These are phyloP conservation scores for Glossophaga mutica DNA, from an alignment of 2,797 vertebrate species.

Conservation along the genomic window DNA sequence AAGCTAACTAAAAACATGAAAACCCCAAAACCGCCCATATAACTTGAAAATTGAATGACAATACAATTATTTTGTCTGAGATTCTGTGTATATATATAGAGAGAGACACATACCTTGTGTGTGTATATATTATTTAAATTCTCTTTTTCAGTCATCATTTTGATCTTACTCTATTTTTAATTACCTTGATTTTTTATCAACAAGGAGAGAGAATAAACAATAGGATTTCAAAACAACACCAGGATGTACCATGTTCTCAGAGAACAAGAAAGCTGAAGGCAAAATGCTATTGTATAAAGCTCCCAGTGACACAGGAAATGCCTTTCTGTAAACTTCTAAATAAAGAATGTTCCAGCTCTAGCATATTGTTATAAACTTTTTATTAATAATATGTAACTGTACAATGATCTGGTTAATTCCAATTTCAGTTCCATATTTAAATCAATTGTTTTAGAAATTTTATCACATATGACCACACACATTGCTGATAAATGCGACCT, in stretches of 20 bases:
- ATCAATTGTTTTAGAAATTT: not conserved
- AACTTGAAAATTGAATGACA: slow-evolving; percentile 17
- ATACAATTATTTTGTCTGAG: not conserved
- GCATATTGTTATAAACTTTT: not conserved
- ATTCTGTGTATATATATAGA: not conserved
- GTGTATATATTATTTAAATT: not conserved
- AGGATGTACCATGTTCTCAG: not conserved
- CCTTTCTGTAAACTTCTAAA: not conserved
- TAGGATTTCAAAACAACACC: not conserved
- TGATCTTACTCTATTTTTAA: not conserved
- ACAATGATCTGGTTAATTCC: not conserved
- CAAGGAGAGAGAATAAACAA: not conserved
- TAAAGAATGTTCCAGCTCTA: not conserved
- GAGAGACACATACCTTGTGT: not conserved
- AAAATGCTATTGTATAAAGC: not conserved
- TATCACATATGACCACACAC: not conserved
- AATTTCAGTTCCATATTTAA: not conserved
- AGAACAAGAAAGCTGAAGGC: not conserved
- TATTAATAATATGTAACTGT: not conserved
- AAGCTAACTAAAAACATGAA: not conserved
- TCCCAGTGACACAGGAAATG: not conserved
- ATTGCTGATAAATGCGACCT: not conserved
- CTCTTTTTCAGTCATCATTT: not conserved
- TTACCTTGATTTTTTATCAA: not conserved
- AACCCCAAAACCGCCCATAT: not conserved